Conservation (phyloP, 53 echinoderm and acorn worm genomes). For the Luidia sarsii region DNA sequence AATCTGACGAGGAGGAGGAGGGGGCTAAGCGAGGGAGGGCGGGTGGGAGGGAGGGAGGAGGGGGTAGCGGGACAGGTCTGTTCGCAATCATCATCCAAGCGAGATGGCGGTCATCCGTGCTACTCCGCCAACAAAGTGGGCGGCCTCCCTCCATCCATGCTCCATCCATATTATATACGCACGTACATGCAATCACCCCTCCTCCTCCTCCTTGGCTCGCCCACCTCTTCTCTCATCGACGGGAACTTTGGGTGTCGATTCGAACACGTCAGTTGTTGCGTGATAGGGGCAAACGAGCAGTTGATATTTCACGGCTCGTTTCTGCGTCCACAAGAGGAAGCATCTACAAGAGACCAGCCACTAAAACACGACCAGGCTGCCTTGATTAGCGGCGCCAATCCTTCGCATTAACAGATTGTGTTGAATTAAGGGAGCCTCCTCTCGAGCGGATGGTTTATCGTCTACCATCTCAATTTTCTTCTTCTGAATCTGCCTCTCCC, state of each 20-base stretch:
- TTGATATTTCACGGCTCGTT: constrained; percentile 47
- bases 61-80: neutral
- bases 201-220: no score
- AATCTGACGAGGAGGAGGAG: neutral
- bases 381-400: no score
- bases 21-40: constrained; percentile 18
- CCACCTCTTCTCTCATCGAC: no score
- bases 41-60: no score
- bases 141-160: constrained; percentile 2
- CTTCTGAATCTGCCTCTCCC: neutral
- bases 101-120: constrained; percentile 15
- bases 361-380: no score
- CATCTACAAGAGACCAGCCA: no score
- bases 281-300: constrained; percentile 29
- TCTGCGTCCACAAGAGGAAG: neutral
- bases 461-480: neutral
- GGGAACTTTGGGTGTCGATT: constrained; percentile 11
- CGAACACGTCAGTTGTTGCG: constrained; percentile 24
- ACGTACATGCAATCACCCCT: no score
- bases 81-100: neutral
- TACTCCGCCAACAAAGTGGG: constrained; percentile 2
- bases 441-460: no score
- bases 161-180: neutral
- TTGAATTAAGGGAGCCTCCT: no score
- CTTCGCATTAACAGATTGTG: no score